Evolutionary conservation across 2,797 vertebrate species (phyloP), one percentile per base, ranked within the genome.

Genomic region (Podarcis lilfordi): DNA sequence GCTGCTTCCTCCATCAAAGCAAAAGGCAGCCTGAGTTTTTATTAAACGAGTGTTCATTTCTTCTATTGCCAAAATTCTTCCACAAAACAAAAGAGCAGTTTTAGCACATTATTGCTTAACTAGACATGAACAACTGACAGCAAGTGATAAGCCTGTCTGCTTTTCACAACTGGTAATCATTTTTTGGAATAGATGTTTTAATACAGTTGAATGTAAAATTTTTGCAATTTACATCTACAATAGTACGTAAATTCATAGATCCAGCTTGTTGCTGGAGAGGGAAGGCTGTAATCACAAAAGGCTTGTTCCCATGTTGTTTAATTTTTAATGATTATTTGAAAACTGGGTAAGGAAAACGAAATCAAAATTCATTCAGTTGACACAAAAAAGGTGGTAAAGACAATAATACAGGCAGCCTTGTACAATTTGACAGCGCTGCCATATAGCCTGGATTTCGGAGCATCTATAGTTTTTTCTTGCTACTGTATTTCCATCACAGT

Each of bases 101-200:
- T 97, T 97, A 97, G 97, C 97, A 97, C 97, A 97, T 97, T 97
- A 97, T 97, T 97, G 97, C 97, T 98, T 98, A 97, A 98, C 98
- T 98, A 98, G 98, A 98, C 98, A 98, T 98, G 98, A 98, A 98
- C 98, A 98, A 98, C 98, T 99, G 98, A 99, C 98, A 98, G 98
- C 98, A 98, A 98, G 98, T 98, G 99, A 99, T 99, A 99, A 99
- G 98, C 97, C 98, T 97, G 98, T 98, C 98, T 98, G 98, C 98
- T 98, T 99, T 98, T 98, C 97, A 96, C 97, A 97, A 98, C 98
- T 98, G 98, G 98, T 99, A 99, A 99, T 99, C 98, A 98, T 98
- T 98, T 98, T 89, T 98, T 96, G 98, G 97, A 98, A 99, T 98
- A 98, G 97, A 97, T 97, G 96, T 97, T 97, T 97, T 97, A 97